Base-by-base conservation (phyloP, 2,888 invertebrate genomes). In the Drosophila lacicola region DNA sequence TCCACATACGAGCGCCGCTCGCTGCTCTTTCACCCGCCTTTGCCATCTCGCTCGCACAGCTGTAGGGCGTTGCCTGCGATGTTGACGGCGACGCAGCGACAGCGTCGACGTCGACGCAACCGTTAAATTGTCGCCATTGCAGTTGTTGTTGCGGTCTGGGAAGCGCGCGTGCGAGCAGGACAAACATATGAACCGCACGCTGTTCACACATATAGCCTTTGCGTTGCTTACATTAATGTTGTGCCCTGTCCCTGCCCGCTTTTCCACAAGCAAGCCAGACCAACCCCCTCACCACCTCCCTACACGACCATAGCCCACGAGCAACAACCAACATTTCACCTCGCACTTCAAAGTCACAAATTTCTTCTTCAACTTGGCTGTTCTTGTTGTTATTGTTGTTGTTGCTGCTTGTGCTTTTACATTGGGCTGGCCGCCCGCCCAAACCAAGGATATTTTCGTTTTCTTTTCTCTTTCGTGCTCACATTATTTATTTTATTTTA, bases 91-190 rank as follows among this genome's bases (percentile, higher is more conserved):
- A 44, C 44, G 36, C 46, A n/a, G 13, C 50, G 33, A 17, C 49
- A 45, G 51, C 61, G 68, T 63, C 62, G 70, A 50, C 78, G 76
- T 57, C 68, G 63, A 56, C 82, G 78, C 64, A 51, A 61, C 42
- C 67, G 66, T 78, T 73, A 74, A 89, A 82, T 78, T 74, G 88
- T 84, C 89, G 82, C 89, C 88, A 88, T 89, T 84, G 82, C 88
- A 66, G 65, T 87, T 82, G 70, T 76, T 64, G 79, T 66, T 77
- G 65, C 46, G 41, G 39, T n/a, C 10, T 42, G 39, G 6, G 2
- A 14, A 29, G 42, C 63, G 47, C n/a, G 79, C 44, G 81, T 76
- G 85, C 69, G 66, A 85, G 73, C 69, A 74, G 66, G 85, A 77
- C 63, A 41, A 69, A 8, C 33, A 55, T 51, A 70, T 6, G 21